Conservation (phyloP, 2,113 vertebrate species). For the Aphyosemion australe region DNA sequence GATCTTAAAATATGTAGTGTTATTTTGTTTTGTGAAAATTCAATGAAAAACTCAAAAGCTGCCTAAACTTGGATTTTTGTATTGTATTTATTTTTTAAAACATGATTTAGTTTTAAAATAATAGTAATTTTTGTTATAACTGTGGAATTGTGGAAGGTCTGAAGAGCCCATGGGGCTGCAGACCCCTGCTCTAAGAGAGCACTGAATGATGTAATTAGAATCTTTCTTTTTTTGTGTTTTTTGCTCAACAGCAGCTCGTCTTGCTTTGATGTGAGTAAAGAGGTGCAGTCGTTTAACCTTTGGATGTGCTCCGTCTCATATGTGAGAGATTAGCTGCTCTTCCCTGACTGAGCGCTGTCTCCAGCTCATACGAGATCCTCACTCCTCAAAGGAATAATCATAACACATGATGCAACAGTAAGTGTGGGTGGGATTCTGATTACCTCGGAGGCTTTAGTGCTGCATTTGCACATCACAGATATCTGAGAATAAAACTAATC, state of each 20-base stretch:
- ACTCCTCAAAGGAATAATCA: conserved; percentile 36
- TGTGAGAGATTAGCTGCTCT: conserved; percentile 23
- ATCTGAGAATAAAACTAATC: conserved; percentile 14
- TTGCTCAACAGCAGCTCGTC: conserved; percentile 21
- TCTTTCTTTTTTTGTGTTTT: conserved; percentile 34
- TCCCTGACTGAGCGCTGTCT: background rate
- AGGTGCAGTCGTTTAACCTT: conserved; percentile 38
- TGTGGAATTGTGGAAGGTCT: too few relatives aligned
- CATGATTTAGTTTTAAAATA: too few relatives aligned
- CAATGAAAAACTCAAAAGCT: too few relatives aligned
- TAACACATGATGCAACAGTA: conserved; percentile 45
- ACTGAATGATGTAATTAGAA: conserved; percentile 20
- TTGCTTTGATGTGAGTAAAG: conserved; percentile 27
- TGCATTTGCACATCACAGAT: conserved; percentile 46
- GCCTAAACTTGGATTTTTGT: accelerated
- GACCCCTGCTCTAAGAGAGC: conserved; percentile 17
- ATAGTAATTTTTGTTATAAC: too few relatives aligned
- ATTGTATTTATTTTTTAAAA: too few relatives aligned
- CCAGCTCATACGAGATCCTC: conserved; percentile 18
- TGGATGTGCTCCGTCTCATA: conserved; percentile 3
- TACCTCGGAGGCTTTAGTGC: conserved; percentile 35
- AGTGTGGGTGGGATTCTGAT: conserved; percentile 55
- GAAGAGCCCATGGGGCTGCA: too few relatives aligned
- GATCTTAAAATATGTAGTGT: too few relatives aligned
- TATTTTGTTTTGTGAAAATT: too few relatives aligned